Evolutionary conservation across 1,140 invertebrate species (phyloP), one percentile per base, ranked within the genome.

Genomic region (Proales similis): DNA sequence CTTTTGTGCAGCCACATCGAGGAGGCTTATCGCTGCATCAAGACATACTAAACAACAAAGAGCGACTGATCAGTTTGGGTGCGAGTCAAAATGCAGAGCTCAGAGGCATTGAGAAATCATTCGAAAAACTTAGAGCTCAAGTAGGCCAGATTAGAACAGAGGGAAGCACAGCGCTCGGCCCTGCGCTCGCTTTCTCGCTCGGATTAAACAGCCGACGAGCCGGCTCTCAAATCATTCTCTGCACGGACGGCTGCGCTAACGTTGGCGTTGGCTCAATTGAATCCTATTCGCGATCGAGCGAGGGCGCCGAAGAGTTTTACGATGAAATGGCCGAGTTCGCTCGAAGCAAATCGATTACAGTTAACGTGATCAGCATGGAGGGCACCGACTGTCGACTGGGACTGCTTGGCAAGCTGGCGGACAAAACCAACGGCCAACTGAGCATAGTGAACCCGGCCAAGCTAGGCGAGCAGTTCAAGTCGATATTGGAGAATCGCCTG

Each of bases 171-270:
- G 73, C 73, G 2, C 61, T 74, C 9, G 73, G 73, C 7, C 72
- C 73, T 22, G 68, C 73, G 11, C 48, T 74, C 12, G 29, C 70
- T 14, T 65, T 74, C 14, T 68, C 71, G 5, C 51, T 69, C 11
- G 68, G 67, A 2, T 69, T 72, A 65, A 70, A 71, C 6, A 64
- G 66, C 7, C 63, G 68, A 38, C 63, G 68, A 22, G 62, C 68
- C 5, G 73, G 72, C n/a, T 74, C 73, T 61, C 72, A 73, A 67
- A 68, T 74, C 12, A 71, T 74, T 45, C 48, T 74, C 11, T 74
- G 72, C 63, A 74, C 73, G 26, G 73, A 74, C 66, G 73, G 73
- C 6, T 65, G 69, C 53, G 72, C 73, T 4, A 74, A 74, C 66
- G 66, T 73, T 32, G 73, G 73, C 2, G 46, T 74, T 17, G 73